phyloP scores from a whole-genome alignment of 1,140 invertebrate species.

The Hormaphis cornu region DNA sequence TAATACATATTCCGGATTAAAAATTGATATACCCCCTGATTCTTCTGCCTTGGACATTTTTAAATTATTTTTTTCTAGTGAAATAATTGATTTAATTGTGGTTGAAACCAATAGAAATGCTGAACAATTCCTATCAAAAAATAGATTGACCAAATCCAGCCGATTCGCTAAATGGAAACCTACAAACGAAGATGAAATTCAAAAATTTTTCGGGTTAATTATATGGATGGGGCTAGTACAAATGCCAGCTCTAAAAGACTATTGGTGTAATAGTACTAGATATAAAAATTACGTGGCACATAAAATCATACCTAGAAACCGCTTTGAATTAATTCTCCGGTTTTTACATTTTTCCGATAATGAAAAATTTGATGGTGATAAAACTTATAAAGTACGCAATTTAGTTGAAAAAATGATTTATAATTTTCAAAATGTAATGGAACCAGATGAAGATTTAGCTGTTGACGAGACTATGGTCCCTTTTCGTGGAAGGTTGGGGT shows the following conservation, averaged over 20 bases:
- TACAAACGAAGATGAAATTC: constrained; percentile 27
- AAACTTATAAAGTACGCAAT: constrained; percentile 35
- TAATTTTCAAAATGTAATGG: constrained; percentile 30
- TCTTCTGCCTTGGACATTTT: neutral
- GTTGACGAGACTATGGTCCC: constrained; percentile 42
- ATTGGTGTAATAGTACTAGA: constrained; percentile 8
- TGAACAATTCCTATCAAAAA: neutral
- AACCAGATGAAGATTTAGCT: constrained; percentile 36
- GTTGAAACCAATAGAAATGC: neutral
- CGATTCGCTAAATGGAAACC: constrained; percentile 8
- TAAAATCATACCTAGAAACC: neutral
- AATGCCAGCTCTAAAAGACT: neutral
- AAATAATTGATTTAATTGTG: neutral
- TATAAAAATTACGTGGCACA: neutral
- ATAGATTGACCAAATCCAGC: neutral
- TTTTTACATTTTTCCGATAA: neutral
- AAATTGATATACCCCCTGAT: neutral
- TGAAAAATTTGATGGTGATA: constrained; percentile 31
- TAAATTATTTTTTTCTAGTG: neutral
- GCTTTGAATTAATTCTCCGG: neutral
- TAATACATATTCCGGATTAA: neutral
- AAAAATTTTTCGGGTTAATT: constrained; percentile 31
- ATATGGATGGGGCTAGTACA: constrained; percentile 28
- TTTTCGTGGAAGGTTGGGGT: constrained; percentile 40
- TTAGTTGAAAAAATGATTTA: constrained; percentile 17